Base-by-base conservation (phyloP, 2,113 vertebrate genomes). In the Tupaia chinensis region DNA sequence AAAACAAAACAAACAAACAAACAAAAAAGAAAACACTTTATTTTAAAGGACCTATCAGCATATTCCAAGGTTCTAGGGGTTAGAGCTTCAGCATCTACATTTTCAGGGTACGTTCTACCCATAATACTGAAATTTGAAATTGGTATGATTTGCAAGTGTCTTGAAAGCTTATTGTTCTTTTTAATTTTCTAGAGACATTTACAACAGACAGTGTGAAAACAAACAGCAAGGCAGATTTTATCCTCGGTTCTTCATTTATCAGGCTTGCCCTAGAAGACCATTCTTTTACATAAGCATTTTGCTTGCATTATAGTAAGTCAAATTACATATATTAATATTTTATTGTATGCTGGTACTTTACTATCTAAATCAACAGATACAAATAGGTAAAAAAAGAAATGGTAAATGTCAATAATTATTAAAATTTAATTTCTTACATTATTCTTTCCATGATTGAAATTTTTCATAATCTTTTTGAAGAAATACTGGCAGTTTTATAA, bases 61-160 rank as follows among this genome's bases (percentile, higher is more conserved):
- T 0, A 61, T 70, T 44, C 34, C 74, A 14, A 54, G 19, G 4
- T 56, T 53, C 1, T 13, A 5, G 1, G 0, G 6, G 1, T 66
- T 72, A 25, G 34, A 74, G 0, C 1, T 34, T 29, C 12, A 89
- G 3, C 0, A 1, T 16, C 6, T n/a, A 4, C n/a, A n/a, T 73
- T 34, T 56, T 78, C 6, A n/a, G 7, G 6, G 56, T 5, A 76
- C 0, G 14, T n/a, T 68, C 6, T 56, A 23, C 11, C 20, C 32
- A 74, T 4, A 70, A 56, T 3, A 29, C 1, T 73, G 23, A 79
- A 56, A 82, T 10, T 69, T 89, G 74, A 69, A 66, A 73, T 54
- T 69, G 19, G 54, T 10, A 14, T 68, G 78, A 73, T 80, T 56
- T 89, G 76, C n/a, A 85, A 79, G 0, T 69, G 17, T 58, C 19